Conservation (phyloP, 2,113 vertebrate genomes). For the Nerophis ophidion region DNA sequence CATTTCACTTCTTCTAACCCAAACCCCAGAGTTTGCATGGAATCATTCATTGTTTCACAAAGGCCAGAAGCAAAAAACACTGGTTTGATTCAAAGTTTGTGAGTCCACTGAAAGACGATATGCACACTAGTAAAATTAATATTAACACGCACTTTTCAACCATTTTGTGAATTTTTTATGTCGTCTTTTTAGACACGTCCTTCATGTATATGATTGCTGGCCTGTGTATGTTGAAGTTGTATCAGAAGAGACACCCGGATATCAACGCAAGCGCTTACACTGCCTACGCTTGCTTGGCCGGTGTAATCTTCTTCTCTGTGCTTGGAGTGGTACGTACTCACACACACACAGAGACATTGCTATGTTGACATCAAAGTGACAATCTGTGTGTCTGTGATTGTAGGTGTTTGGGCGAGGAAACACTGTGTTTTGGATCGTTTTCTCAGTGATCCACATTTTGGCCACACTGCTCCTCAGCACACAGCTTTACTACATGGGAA, state of each 20-base stretch:
- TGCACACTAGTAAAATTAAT: no score
- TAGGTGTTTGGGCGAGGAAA: slow-evolving; percentile 94
- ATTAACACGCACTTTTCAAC: no score
- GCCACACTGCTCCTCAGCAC: slow-evolving; percentile 92
- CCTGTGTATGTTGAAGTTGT: slow-evolving; percentile 95
- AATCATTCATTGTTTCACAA: no score
- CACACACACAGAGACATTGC: not conserved
- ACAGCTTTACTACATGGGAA: slow-evolving; percentile 97
- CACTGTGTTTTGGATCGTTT: slow-evolving; percentile 86
- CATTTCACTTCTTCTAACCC: not conserved
- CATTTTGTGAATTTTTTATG: no score
- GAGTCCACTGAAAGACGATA: no score
- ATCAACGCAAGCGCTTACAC: slow-evolving; percentile 97
- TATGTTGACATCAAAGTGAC: not conserved
- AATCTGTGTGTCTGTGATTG: not conserved
- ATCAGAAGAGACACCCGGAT: slow-evolving; percentile 96
- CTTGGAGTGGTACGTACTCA: slow-evolving; percentile 83
- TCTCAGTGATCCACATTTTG: slow-evolving; percentile 90
- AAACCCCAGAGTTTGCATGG: no score
- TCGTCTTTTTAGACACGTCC: slow-evolving; percentile 79
- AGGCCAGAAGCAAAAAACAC: no score
- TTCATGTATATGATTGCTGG: slow-evolving; percentile 99
- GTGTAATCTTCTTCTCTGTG: slow-evolving; percentile 95
- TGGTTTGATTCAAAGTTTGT: no score
- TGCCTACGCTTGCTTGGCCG: slow-evolving; percentile 90